phyloP scores from a whole-genome alignment of 2,888 invertebrate genomes.

The Troides aeacus region DNA sequence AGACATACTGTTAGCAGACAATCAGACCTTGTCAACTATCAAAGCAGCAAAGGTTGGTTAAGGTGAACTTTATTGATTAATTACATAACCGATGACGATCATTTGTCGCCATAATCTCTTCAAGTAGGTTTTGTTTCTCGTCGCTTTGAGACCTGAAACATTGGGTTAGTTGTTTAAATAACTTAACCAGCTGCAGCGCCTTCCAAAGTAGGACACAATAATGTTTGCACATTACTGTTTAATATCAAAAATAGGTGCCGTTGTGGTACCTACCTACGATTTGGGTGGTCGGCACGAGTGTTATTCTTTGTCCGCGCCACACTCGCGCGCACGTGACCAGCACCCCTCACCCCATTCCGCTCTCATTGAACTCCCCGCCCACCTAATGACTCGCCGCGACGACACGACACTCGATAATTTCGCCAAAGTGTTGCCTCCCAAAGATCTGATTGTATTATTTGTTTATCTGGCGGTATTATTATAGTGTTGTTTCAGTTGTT shows the following conservation, averaged over 20 bases:
- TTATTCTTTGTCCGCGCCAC: slow-evolving; percentile 42
- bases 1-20: too few relatives aligned
- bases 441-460: not conserved
- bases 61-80: slow-evolving; percentile 7
- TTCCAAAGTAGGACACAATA: too few relatives aligned
- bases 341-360: slow-evolving; percentile 32
- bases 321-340: slow-evolving; percentile 63
- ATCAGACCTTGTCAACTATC: not conserved
- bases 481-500: not conserved
- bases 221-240: too few relatives aligned
- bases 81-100: too few relatives aligned
- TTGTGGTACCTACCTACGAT: not conserved
- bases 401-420: slow-evolving; percentile 8
- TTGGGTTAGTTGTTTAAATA: too few relatives aligned
- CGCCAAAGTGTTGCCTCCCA: slow-evolving; percentile 29
- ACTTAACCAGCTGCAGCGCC: too few relatives aligned
- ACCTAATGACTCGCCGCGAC: slow-evolving; percentile 14
- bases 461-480: not conserved
- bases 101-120: too few relatives aligned
- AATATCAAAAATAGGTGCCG: not conserved
- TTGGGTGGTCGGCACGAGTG: not conserved
- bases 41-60: not conserved
- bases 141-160: too few relatives aligned
- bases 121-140: too few relatives aligned
- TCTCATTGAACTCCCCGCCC: slow-evolving; percentile 25